Percentiles rank a stretch among this genome's conserved stretches.
Conservation (phyloP, 1,140 invertebrate genomes). For the Acromyrmex echinatior region DNA sequence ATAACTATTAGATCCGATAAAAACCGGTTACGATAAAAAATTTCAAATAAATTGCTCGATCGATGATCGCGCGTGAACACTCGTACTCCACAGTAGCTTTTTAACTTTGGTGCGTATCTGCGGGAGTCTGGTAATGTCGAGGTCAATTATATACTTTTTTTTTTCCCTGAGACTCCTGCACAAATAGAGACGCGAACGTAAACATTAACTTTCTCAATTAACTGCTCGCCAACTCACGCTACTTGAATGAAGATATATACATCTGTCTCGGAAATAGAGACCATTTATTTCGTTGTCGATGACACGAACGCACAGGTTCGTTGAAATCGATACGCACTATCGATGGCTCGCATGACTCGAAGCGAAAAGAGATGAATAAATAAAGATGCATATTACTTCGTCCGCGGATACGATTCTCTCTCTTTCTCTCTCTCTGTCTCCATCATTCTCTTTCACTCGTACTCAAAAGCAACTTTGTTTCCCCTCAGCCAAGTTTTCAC, state of each 20-base stretch:
- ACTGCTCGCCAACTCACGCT: neutral
- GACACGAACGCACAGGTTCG: slow-evolving; percentile 35
- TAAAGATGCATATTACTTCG: slow-evolving; percentile 43
- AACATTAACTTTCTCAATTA: slow-evolving; percentile 66
- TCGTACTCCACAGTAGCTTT: neutral
- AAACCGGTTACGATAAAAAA: neutral
- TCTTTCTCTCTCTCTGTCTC: too few relatives aligned
- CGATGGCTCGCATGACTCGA: neutral
- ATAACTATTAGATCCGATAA: slow-evolving; percentile 7
- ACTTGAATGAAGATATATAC: neutral
- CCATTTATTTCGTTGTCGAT: slow-evolving; percentile 38
- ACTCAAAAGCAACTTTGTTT: neutral
- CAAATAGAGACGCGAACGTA: slow-evolving; percentile 20
- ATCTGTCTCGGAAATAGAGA: slow-evolving; percentile 32
- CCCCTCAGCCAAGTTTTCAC: neutral
- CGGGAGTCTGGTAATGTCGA: slow-evolving; percentile 50
- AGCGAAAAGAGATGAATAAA: slow-evolving; percentile 53
- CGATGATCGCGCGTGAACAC: neutral
- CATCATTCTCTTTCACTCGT: neutral
- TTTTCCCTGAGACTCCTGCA: neutral
- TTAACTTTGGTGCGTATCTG: neutral
- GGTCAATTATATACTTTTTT: slow-evolving; percentile 53
- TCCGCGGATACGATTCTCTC: neutral
- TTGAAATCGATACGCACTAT: slow-evolving; percentile 55
- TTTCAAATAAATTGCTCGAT: neutral